Conservation (phyloP, 2,797 vertebrate species). For the Amblyraja radiata region DNA sequence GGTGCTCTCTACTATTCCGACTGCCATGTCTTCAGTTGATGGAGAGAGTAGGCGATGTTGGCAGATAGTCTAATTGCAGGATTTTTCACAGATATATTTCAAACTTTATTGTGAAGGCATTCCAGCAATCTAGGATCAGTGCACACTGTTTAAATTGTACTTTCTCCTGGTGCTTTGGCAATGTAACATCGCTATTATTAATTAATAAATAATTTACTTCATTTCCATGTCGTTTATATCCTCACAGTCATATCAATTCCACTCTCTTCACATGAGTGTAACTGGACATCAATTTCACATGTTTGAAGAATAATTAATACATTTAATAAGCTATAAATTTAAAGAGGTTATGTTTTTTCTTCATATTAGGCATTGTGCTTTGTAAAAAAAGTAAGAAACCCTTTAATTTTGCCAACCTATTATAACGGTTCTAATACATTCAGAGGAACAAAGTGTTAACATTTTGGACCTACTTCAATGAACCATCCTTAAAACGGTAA, state of each 20-base stretch:
- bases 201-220: conserved; percentile 18
- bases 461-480: neutral
- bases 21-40: neutral
- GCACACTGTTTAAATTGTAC: conserved; percentile 8
- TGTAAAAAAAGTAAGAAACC: neutral
- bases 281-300: neutral
- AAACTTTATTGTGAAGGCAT: conserved; percentile 14
- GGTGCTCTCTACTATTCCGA: neutral
- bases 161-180: neutral
- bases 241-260: neutral
- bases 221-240: neutral
- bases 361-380: conserved; percentile 15
- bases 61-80: neutral
- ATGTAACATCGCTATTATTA: conserved; percentile 6
- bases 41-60: neutral
- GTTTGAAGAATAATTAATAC: neutral
- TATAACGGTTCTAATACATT: neutral
- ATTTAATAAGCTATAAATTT: neutral
- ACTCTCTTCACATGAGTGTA: neutral
- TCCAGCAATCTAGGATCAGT: neutral
- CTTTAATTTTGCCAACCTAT: neutral
- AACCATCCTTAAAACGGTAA: neutral
- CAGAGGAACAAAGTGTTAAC: conserved; percentile 18
- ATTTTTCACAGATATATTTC: neutral
- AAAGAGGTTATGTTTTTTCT: neutral